These are phyloP conservation scores for Trachythela sp. DNA, from an alignment of 64 coral and sea anemone genomes.

Conservation along the genomic window DNA sequence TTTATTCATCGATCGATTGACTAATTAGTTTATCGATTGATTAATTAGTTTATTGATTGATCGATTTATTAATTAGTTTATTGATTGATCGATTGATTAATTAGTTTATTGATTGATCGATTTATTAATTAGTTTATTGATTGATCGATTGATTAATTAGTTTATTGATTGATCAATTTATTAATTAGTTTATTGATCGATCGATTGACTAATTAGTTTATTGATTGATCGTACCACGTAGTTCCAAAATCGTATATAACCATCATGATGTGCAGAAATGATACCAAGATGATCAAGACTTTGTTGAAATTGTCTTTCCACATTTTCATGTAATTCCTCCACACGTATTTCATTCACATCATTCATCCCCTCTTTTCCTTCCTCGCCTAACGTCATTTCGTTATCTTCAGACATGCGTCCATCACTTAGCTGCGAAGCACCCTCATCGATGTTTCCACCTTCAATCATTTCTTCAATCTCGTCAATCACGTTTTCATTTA, in stretches of 20 bases:
- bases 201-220: not conserved
- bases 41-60: too few species aligned
- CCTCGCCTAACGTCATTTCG: not conserved
- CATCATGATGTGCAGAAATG: constrained; percentile 84
- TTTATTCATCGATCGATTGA: too few species aligned
- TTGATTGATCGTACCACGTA: constrained; percentile 52
- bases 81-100: not conserved
- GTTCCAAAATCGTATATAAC: constrained; percentile 91
- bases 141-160: too few species aligned
- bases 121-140: too few species aligned
- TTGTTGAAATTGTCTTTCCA: constrained; percentile 46
- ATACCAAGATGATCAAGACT: constrained; percentile 68
- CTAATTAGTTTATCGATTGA: too few species aligned
- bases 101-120: not conserved
- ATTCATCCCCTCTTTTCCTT: not conserved
- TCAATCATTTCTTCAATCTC: not conserved
- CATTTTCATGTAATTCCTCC: not conserved
- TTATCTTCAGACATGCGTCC: not conserved
- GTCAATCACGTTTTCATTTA: constrained; percentile 5
- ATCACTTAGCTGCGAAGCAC: not conserved
- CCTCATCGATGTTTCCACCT: not conserved
- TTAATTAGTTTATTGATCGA: too few species aligned
- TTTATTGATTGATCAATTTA: too few species aligned
- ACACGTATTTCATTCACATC: not conserved
- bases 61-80: too few species aligned